A percentile compares a stretch with the other conserved stretches of the same genome.
These are phyloP conservation scores for Bovichtus variegatus DNA, from an alignment of 2,797 vertebrate species.

Conservation along the genomic window DNA sequence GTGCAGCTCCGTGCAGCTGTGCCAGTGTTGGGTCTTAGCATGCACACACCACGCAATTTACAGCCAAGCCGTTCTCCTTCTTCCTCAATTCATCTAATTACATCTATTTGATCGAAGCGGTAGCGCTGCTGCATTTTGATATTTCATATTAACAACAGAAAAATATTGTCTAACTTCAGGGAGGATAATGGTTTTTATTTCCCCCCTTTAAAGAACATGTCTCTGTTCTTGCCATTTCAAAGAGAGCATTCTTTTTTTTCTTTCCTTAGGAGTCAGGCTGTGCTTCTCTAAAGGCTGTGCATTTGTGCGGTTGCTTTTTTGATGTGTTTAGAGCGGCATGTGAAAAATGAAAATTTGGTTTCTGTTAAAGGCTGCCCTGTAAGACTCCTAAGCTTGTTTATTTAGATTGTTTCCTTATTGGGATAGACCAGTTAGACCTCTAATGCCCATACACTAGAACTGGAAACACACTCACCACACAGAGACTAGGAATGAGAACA, in stretches of 20 bases:
- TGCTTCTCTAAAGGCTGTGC: conserved; percentile 21
- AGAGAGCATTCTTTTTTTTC: conserved; percentile 42
- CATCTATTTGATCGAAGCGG: conserved; percentile 77
- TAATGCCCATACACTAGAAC: conserved; percentile 34
- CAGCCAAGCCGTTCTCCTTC: conserved; percentile 76
- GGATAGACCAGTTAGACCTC: conserved; percentile 41
- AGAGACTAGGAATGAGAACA: conserved; percentile 31
- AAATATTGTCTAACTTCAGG: conserved; percentile 45
- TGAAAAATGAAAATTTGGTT: conserved; percentile 54
- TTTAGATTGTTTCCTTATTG: conserved; percentile 54
- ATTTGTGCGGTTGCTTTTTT: conserved; percentile 47
- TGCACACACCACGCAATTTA: conserved; percentile 82
- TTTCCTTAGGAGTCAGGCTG: conserved; percentile 27
- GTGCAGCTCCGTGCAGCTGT: conserved; percentile 83
- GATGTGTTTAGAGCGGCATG: conserved; percentile 56
- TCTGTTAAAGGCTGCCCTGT: conserved; percentile 25
- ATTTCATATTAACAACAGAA: conserved; percentile 66
- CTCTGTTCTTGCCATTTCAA: conserved; percentile 51
- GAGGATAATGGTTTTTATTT: conserved; percentile 41
- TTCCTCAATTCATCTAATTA: conserved; percentile 84
- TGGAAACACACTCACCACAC: conserved; percentile 30
- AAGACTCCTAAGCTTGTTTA: conserved; percentile 44
- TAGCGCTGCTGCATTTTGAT: conserved; percentile 69
- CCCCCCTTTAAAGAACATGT: conserved; percentile 34
- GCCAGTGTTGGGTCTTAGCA: conserved; percentile 82